A percentile compares a stretch with the other conserved stretches of the same genome.
Conservation (phyloP, 2,888 invertebrate genomes). For the Cosmia trapezina region DNA sequence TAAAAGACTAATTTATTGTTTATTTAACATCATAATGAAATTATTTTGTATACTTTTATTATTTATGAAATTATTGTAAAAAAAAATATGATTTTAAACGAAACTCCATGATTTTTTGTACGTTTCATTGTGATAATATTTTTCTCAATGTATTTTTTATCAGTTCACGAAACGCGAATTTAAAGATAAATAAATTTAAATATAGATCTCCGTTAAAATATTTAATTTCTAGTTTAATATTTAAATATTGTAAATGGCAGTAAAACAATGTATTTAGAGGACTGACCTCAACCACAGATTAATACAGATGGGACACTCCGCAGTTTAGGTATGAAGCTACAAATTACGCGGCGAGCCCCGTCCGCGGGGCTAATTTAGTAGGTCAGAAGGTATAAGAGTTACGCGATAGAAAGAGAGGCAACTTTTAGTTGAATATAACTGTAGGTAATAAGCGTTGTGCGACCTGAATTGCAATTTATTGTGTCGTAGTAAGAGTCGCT, state of each 20-base stretch:
- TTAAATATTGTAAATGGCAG: constrained; percentile 12
- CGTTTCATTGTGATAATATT: constrained; percentile 2
- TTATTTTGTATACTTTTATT: not conserved
- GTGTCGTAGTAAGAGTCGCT: too few species aligned
- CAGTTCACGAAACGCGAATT: too few species aligned
- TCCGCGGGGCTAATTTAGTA: too few species aligned
- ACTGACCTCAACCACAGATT: constrained; percentile 34
- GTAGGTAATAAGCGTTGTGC: too few species aligned
- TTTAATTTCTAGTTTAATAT: not conserved
- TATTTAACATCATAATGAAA: not conserved
- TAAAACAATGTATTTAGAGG: constrained; percentile 16
- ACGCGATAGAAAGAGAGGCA: too few species aligned
- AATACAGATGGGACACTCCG: too few species aligned
- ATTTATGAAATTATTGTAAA: too few species aligned
- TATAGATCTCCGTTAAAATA: not conserved
- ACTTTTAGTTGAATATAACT: too few species aligned
- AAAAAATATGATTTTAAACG: not conserved
- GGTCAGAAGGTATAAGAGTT: too few species aligned
- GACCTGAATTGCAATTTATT: too few species aligned
- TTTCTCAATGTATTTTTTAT: not conserved
- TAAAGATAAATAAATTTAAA: not conserved
- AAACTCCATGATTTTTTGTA: constrained; percentile 11
- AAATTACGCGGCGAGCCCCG: too few species aligned
- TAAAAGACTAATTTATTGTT: constrained; percentile 1
- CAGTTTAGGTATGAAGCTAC: too few species aligned